Evolutionary conservation across 1,140 invertebrate genomes (phyloP), one percentile per base, ranked within the genome.

Genomic region (Hylaeus anthracinus): DNA sequence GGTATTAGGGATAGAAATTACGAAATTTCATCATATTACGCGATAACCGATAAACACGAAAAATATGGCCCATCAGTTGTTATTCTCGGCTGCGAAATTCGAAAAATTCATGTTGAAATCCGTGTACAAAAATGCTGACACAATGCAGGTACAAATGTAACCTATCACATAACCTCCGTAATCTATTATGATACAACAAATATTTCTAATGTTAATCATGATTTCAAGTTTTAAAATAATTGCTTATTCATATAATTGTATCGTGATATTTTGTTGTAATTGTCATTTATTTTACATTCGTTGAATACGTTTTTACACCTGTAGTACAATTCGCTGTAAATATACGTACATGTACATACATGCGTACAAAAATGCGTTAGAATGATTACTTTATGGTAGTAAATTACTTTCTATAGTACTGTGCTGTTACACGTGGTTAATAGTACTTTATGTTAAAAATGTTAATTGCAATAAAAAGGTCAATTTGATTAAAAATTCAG

Each of bases 51-150:
- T 56, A 58, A 41, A 75, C 55, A 72, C 26, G 1, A 39, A 8
- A 84, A 86, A 83, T 61, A 93, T 93, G 92, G 92, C 91, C 55
- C 83, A 93, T 39, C 91, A 93, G 71, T 65, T 93, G 55, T 87
- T 93, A 39, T 90, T 83, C 6, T 91, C 91, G 43, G 89, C 90
- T 41, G 86, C 65, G 51, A 92, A 90, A 89, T 82, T 92, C 37
- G 91, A 93, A 73, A 91, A 82, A 79, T 90, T 92, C 51, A 69
- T 93, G 58, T 73, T 92, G 43, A 91, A 90, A 73, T 90, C 88
- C 2, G 82, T 91, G 63, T 82, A 90, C 72, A 92, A 92, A 75
- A 79, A 86, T 77, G 85, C 87, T 67, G 88, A 92, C 89, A 88
- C 88, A 71, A 81, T 89, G 81, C 90, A 93, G 90, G 92, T 93